A percentile compares a stretch with the other conserved stretches of the same genome.
phyloP scores from a whole-genome alignment of 2,797 vertebrate species.

The Adrianichthys oophorus region DNA sequence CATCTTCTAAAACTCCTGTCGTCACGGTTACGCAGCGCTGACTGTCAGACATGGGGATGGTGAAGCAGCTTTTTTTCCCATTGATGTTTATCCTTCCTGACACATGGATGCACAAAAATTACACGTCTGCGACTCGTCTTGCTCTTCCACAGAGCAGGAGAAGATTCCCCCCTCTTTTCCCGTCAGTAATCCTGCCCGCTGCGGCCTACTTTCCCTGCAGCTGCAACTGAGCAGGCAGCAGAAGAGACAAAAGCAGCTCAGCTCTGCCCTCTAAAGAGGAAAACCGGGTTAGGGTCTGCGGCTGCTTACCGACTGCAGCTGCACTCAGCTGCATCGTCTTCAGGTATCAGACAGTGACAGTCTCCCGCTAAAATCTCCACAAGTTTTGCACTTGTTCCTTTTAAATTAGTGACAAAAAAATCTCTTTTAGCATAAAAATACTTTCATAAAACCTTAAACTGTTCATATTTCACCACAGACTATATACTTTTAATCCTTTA shows the following conservation, averaged over 20 bases:
- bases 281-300: constrained; percentile 10
- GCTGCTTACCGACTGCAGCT: background rate
- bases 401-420: no score
- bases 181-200: background rate
- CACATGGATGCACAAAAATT: background rate
- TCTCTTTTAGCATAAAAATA: no score
- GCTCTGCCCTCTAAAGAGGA: constrained; percentile 54
- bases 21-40: background rate
- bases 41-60: no score
- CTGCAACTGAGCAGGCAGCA: background rate
- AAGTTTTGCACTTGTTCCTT: no score
- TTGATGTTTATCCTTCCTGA: background rate
- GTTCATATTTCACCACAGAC: no score
- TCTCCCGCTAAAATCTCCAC: background rate
- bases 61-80: no score
- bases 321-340: background rate
- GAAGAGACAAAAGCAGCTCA: constrained; percentile 35
- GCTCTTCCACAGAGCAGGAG: background rate
- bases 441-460: no score
- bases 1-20: no score
- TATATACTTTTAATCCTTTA: no score
- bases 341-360: background rate
- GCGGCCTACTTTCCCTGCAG: constrained; percentile 4
- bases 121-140: background rate
- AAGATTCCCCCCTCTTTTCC: background rate